Evolutionary conservation across 2,113 vertebrate species (phyloP), one percentile per base, ranked within the genome.

Genomic region (Halcyon malimbica): DNA sequence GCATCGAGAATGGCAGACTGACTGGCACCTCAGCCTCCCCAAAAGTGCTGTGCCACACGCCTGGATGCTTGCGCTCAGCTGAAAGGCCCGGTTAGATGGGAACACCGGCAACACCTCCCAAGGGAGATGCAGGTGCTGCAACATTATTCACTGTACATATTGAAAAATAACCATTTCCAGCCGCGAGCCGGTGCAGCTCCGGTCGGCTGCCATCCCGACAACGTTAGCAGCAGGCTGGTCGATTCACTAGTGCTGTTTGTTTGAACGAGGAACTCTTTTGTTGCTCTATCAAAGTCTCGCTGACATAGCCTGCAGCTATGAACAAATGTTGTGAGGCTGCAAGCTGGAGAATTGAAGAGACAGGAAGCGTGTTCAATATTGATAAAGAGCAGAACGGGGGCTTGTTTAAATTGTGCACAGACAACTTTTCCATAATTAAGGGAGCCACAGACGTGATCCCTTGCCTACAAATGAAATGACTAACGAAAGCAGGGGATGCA

Each of bases 231-330:
- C 54, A 23, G 71, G 37, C 57, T 0, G 3, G 13, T 73, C 8
- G 6, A 26, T 77, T 70, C 54, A 8, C 59, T 28, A 1, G 80
- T 0, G 33, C 76, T 75, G 83, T 81, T 90, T 90, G 44, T 86
- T 63, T 63, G 83, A 92, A 76, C 0, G 9, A 67, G 83, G 73
- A 92, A 6, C 96, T 83, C 90, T 69, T 89, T 67, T 93, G 92
- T 91, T 94, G 93, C 94, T 94, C 94, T 84, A 18, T 84, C 93
- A 67, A 96, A 96, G 95, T 82, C 83, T 94, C 16, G 1, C 94
- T 96, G 94, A 89, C 91, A 94, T 94, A 96, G 95, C 95, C 96
- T 94, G 94, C 83, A 83, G 95, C 96, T 96, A 97, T 12, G 91
- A 97, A 18, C 94, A 97, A 97, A 94, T 97, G 96, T 92, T 96